Evolutionary conservation across 2,797 vertebrate species (phyloP), one percentile per base, ranked within the genome.

Genomic region (Pseudotriccus pelzelni): DNA sequence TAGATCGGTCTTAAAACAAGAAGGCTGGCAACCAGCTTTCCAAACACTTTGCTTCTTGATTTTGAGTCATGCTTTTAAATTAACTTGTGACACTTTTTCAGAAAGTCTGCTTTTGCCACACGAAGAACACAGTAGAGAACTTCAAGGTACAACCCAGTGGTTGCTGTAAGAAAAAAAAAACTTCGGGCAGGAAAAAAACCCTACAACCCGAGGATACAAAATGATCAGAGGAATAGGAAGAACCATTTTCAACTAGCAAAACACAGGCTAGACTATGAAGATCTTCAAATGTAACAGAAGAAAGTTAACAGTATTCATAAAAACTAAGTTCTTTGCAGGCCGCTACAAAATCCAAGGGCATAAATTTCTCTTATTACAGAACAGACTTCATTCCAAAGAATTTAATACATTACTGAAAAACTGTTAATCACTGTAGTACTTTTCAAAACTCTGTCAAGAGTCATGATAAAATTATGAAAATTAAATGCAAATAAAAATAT

Each of bases 171-270:
- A 68, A 49, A 59, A 14, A 27, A 39, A 52, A 6, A 44, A 10
- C 39, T n/a, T 30, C 0, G 1, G 60, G 12, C 2, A 75, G 14
- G n/a, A 10, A 68, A 87, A 84, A 69, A 8, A 0, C 0, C 41
- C n/a, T 64, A 27, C 36, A 55, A 34, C 7, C 10, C 21, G 12
- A 44, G 36, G 44, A 80, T 59, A 63, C 11, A 68, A 55, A 6
- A 76, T 12, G 23, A 74, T 44, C 21, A 46, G 19, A 59, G 14
- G 21, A 93, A 76, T 7, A 59, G 9, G 6, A 84, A 73, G 24
- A 63, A 41, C 12, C 19, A 77, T 50, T 73, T 79, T 22, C 44
- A 78, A 64, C 12, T 43, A 39, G 24, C 25, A 77, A 68, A 90
- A 55, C 0, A 83, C 14, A 86, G 6, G 25, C 13, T 18, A 73